Evolutionary conservation across 2,888 invertebrate species (phyloP).

Genomic region (Volucella zonaria): DNA sequence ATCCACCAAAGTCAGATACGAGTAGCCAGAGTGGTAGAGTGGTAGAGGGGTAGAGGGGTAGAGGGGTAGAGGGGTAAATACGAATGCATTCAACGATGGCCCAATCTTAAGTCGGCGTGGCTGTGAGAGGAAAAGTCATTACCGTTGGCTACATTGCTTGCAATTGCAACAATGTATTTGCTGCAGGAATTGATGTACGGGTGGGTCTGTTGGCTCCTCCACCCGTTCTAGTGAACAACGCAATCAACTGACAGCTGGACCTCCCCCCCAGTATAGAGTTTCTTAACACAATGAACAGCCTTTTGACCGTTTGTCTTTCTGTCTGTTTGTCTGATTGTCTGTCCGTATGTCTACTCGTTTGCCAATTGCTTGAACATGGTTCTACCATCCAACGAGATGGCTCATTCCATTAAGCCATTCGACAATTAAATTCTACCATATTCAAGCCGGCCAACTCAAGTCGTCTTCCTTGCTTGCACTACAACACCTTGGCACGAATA

Average conservation of each 20-base stretch:
- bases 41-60: too few species aligned
- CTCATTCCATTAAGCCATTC: slow-evolving; percentile 14
- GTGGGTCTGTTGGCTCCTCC: slow-evolving; percentile 31
- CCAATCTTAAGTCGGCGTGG: slow-evolving; percentile 5
- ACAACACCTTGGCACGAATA: slow-evolving; percentile 39
- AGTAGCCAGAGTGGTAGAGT: neutral
- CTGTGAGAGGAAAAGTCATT: slow-evolving; percentile 32
- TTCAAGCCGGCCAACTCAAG: slow-evolving; percentile 4
- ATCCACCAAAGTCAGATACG: slow-evolving; percentile 23
- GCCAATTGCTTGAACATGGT: slow-evolving; percentile 64
- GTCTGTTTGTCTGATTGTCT: neutral
- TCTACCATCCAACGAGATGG: neutral
- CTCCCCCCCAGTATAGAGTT: slow-evolving; percentile 50
- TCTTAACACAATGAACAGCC: slow-evolving; percentile 41
- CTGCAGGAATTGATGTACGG: slow-evolving; percentile 4
- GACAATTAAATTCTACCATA: neutral
- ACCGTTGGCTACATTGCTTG: slow-evolving; percentile 20
- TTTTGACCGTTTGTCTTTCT: slow-evolving; percentile 24
- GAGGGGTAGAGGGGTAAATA: too few species aligned
- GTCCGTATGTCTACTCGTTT: slow-evolving; percentile 13
- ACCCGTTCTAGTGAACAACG: slow-evolving; percentile 49
- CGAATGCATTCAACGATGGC: too few species aligned
- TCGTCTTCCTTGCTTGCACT: slow-evolving; percentile 27
- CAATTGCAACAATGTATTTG: slow-evolving; percentile 41
- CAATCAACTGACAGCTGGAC: slow-evolving; percentile 65